Base-by-base conservation (phyloP, 2,888 invertebrate genomes). In the Andrena praecox region DNA sequence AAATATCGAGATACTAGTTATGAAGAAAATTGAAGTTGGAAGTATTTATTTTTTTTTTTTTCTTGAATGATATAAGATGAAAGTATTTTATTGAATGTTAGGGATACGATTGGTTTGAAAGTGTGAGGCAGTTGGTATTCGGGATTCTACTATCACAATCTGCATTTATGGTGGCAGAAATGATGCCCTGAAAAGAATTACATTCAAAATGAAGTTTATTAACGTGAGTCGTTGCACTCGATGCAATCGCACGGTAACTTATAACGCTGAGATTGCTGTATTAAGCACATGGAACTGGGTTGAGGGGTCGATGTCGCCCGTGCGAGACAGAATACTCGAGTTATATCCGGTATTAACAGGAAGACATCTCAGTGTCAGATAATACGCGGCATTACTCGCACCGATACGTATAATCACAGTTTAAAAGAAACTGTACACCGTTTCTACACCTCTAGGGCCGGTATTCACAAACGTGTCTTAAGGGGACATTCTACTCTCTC, bases 231-330 rank as follows among this genome's bases (percentile, higher is more conserved):
- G n/a, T 54, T 75, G 50, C 5, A 35, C 27, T 50, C 52, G 35
- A 69, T 63, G 35, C 72, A 33, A 60, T 35, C 20, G 29, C 52
- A 6, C 12, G 24, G 48, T 66, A 31, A 62, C 80, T 74, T 24
- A 71, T 35, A 50, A 24, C 74, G 54, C 6, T 42, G 33, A 64
- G 81, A 82, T 82, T 81, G 76, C 48, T 68, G 72, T 72, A 82
- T 82, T 76, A 72, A 76, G 72, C 60, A 69, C 72, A 29, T 42
- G 69, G 52, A 82, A 80, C 72, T 82, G 50, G 82, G 75, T 75
- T 80, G 75, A 80, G 42, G 75, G 82, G 72, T 80, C 62, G 56
- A 72, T 76, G 63, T 63, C 69, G 60, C 16, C 56, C 67, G 48
- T 68, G 62, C 42, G 54, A 80, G 71, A 20, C 31, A 56, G 16